Evolutionary conservation across 2,797 vertebrate species (phyloP).

Genomic region (Astyanax mexicanus): DNA sequence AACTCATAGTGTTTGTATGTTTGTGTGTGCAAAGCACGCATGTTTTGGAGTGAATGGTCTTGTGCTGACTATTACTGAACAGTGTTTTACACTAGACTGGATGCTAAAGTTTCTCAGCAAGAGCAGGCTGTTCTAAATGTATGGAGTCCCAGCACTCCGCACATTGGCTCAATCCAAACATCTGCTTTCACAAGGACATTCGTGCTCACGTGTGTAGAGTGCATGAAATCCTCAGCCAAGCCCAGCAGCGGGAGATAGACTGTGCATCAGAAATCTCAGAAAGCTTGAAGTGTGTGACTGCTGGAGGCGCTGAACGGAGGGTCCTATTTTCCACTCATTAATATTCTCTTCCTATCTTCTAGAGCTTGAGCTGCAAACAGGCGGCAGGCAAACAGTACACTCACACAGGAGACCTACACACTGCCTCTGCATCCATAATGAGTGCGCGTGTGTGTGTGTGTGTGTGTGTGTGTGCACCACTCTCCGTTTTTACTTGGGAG

Average conservation of each 20-base stretch:
- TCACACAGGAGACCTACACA: slow-evolving; percentile 47
- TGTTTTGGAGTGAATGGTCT: neutral
- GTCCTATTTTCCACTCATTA: slow-evolving; percentile 35
- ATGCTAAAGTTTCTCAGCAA: neutral
- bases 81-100: neutral
- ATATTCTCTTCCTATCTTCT: slow-evolving; percentile 35
- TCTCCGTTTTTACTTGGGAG: neutral
- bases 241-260: slow-evolving; percentile 5
- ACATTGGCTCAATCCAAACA: neutral
- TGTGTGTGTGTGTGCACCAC: slow-evolving; percentile 44
- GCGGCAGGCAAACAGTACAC: slow-evolving; percentile 35
- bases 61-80: neutral
- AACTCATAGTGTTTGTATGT: no score
- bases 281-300: neutral
- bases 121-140: neutral
- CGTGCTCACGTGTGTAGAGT: neutral
- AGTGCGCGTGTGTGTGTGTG: slow-evolving; percentile 45
- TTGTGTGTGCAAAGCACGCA: no score
- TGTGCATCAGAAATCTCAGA: neutral
- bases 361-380: slow-evolving; percentile 29
- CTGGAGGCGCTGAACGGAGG: neutral
- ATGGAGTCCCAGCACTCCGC: neutral
- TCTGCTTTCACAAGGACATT: neutral
- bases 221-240: slow-evolving; percentile 9
- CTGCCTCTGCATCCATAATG: slow-evolving; percentile 61